Base-by-base conservation (phyloP, 2,113 vertebrate genomes). In the Solea solea region DNA sequence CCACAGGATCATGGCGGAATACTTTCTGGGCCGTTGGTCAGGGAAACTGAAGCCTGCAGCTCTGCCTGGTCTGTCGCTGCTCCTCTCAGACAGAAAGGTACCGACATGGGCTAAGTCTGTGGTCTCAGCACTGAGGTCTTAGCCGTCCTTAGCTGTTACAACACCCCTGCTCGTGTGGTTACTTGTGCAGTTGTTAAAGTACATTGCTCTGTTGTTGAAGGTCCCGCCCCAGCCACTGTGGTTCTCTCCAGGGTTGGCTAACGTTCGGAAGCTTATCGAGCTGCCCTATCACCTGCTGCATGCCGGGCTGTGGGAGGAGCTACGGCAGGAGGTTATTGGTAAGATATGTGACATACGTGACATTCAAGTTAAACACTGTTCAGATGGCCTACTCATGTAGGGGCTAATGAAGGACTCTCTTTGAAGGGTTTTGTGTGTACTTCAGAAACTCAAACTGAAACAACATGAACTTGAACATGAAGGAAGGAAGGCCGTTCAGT, bases 31-130 rank as follows among this genome's bases (percentile, higher is more conserved):
- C 0, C 81, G 84, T 9, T 96, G 95, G 95, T 92, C 94, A 50
- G 88, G 89, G 49, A 92, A 84, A 51, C 94, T 93, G 74, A 95
- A 95, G 68, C 88, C 93, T 0, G 83, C 92, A 11, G 34, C 57
- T 8, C 80, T 96, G 14, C 91, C 93, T 0, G 78, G 86, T 0
- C 70, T 95, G 39, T 90, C 89, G 5, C 90, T 93, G 10, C 75
- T 94, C 54, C 92, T 89, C 28, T 79, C 95, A 14, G 93, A 96
- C 86, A 93, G 94, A 62, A 96, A 96, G 94, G 94, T 95, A 87
- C 65, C 16, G 27, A 39, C 54, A 14, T 52, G 16, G 10, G 14
- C 14, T 14, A 48, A 48, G n/a, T 4, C 28, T 15, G 2, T 41
- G 13, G 45, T 48, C 10, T 12, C 45, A 48, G 45, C 12, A 2